A percentile compares a stretch with the other conserved stretches of the same genome.
Conservation (phyloP, 2,113 vertebrate genomes). For the Petromus typicus region DNA sequence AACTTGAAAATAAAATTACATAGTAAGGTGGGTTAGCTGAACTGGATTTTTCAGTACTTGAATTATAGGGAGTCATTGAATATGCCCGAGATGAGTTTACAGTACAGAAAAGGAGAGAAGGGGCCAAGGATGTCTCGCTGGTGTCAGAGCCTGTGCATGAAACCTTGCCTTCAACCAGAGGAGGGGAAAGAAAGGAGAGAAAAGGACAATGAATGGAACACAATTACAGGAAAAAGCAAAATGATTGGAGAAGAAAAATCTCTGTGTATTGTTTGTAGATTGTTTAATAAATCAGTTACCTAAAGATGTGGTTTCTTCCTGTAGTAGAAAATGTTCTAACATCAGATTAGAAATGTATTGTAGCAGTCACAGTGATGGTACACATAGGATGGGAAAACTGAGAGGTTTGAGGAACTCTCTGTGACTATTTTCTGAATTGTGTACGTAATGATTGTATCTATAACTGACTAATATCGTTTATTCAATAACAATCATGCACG, state of each 20-base stretch:
- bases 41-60: background rate
- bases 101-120: background rate
- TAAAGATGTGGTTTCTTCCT: background rate
- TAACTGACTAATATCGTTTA: background rate
- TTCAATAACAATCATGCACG: background rate
- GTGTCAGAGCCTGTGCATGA: background rate
- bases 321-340: background rate
- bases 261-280: background rate
- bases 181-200: background rate
- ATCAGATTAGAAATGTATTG: background rate
- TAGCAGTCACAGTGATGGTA: background rate
- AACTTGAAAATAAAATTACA: background rate
- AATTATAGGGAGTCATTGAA: background rate
- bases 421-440: background rate
- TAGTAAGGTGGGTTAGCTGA: background rate
- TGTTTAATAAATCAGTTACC: background rate
- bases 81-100: background rate
- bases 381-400: background rate
- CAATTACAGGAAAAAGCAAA: background rate
- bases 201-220: background rate
- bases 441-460: background rate
- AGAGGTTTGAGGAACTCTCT: background rate
- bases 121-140: too few relatives aligned
- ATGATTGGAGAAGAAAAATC: background rate
- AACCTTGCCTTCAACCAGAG: background rate